phyloP scores from a whole-genome alignment of 2,888 invertebrate species.

The Aspidapion aeneum region DNA sequence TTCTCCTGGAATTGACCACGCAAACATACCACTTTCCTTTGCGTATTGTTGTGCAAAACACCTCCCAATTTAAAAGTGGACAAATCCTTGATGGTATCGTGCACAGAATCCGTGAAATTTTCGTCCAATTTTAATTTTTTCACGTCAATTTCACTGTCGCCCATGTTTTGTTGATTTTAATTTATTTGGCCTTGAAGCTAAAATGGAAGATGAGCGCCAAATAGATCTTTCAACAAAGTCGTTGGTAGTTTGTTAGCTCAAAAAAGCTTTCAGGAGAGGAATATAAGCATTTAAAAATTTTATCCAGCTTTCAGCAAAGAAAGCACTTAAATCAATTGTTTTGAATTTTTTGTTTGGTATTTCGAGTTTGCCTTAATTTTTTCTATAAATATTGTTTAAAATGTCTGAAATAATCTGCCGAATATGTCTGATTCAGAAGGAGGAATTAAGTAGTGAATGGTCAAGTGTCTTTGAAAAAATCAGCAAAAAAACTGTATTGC shows the following conservation, averaged over 20 bases:
- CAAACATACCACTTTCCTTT: slow-evolving; percentile 66
- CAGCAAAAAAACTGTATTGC: background rate
- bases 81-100: slow-evolving; percentile 50
- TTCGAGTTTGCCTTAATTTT: background rate
- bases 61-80: slow-evolving; percentile 64
- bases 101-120: slow-evolving; percentile 28
- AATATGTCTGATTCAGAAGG: background rate
- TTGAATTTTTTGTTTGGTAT: too few species aligned
- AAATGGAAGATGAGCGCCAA: too few species aligned
- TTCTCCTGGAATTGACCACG: slow-evolving; percentile 64
- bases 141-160: background rate
- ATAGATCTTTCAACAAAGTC: too few species aligned
- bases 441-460: background rate
- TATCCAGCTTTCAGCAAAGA: too few species aligned
- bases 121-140: slow-evolving; percentile 20
- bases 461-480: background rate
- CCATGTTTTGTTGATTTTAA: too few species aligned
- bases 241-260: too few species aligned
- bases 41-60: slow-evolving; percentile 69
- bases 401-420: background rate
- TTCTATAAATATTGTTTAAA: background rate
- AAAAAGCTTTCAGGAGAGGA: too few species aligned
- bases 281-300: too few species aligned
- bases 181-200: too few species aligned
- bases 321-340: too few species aligned